Evolutionary conservation across 2,797 vertebrate genomes (phyloP).

Genomic region (Agapornis canus): DNA sequence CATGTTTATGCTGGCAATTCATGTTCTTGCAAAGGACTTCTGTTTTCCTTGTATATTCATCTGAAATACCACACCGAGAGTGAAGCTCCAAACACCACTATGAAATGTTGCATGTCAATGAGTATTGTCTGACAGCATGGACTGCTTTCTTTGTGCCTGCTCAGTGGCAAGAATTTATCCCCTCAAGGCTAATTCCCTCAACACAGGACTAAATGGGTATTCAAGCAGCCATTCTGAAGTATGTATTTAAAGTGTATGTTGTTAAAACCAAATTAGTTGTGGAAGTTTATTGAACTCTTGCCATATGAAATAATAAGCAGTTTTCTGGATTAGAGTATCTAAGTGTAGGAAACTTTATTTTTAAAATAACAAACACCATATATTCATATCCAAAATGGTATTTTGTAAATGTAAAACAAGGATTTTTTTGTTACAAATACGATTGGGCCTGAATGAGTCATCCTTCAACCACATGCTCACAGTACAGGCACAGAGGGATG

Average conservation of each 20-base stretch:
- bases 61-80: background rate
- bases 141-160: background rate
- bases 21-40: background rate
- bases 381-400: background rate
- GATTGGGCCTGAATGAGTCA: background rate
- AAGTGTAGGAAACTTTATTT: background rate
- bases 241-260: rapidly evolving
- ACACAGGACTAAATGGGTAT: rapidly evolving
- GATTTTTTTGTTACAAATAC: background rate
- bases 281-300: background rate
- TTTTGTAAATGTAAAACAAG: background rate
- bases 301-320: background rate
- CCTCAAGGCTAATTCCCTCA: background rate
- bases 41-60: background rate
- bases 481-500: background rate
- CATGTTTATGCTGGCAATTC: rapidly evolving
- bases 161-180: background rate
- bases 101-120: background rate
- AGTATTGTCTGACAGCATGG: rapidly evolving
- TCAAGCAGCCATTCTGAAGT: background rate
- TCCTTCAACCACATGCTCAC: rapidly evolving
- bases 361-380: background rate
- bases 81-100: rapidly evolving
- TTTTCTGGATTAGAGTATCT: background rate
- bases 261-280: background rate